Base-by-base conservation (phyloP, 2,797 vertebrate species). In the Furcifer pardalis region DNA sequence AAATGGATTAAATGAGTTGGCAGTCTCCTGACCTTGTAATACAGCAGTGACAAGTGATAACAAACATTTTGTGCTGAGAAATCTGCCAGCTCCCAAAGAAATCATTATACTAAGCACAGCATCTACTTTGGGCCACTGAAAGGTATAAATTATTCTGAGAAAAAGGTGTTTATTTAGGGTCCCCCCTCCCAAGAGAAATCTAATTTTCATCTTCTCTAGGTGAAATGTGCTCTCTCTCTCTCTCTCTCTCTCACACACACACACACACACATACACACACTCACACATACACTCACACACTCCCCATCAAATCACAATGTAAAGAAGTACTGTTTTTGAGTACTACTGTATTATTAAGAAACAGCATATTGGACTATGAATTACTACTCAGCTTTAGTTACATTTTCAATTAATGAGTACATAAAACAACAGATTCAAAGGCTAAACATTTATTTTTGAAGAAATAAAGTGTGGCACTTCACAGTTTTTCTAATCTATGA, bases 371-470 rank as follows among this genome's bases (percentile, higher is more conserved):
- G 35, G 23, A 19, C 52, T 30, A 6, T 56, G 17, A 63, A 40
- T 76, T 76, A 83, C 19, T 56, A 6, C n/a, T 76, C 25, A 76
- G 23, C 12, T 71, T 76, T 75, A 83, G 72, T 83, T 83, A 73
- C 37, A 40, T 15, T 30, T 37, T 65, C 27, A 66, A 65, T 76
- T 40, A 42, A 52, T 75, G 71, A 65, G 40, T 83, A 42, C n/a
- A 83, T 68, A 77, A 56, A 68, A 83, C 62, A 83, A 17, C 10
- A 56, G 19, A 77, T 68, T 68, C 60, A 66, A 62, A 59, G 46
- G 62, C 32, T 83, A 68, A 83, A 65, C 17, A 19, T 68, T 83
- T 83, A 83, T 40, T 46, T 10, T 37, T 77, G 42, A 66, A 73
- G 59, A 56, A 69, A 74, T 82, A 60, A 74, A 82, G 40, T 27